These are phyloP conservation scores for Drosophila falleni DNA, from an alignment of 2,888 invertebrate species.

Conservation along the genomic window DNA sequence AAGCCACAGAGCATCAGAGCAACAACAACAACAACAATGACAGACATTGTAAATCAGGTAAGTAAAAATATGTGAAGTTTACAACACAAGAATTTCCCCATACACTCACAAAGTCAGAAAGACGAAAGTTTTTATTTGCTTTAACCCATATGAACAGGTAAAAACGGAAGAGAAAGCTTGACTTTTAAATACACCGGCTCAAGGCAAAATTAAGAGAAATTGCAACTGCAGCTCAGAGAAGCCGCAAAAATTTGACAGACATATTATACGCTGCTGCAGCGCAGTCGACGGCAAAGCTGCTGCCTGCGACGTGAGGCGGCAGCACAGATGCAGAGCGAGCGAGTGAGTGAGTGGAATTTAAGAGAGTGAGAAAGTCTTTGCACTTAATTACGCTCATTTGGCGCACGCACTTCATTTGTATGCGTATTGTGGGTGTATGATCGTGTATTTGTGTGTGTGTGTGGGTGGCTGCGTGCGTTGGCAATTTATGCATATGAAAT, in stretches of 20 bases:
- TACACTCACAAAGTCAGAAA: constrained; percentile 38
- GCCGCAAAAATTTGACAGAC: constrained; percentile 35
- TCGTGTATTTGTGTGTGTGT: constrained; percentile 18
- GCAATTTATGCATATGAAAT: constrained; percentile 75
- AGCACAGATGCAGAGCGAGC: not conserved
- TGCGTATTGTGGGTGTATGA: constrained; percentile 15
- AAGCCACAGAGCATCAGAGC: constrained; percentile 27
- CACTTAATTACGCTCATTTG: constrained; percentile 67
- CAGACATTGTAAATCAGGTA: constrained; percentile 43
- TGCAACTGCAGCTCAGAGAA: constrained; percentile 9
- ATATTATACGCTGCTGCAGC: not conserved
- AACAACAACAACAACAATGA: constrained; percentile 22
- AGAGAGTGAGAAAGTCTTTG: constrained; percentile 38
- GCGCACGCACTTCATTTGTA: constrained; percentile 55
- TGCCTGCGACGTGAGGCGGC: constrained; percentile 2
- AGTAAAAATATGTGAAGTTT: constrained; percentile 50
- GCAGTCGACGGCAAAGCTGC: constrained; percentile 7
- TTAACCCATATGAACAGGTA: constrained; percentile 25
- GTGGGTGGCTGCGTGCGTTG: constrained; percentile 47
- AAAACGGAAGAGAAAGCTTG: constrained; percentile 13
- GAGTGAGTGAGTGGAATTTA: constrained; percentile 6
- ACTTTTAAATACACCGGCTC: constrained; percentile 41
- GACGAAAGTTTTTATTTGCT: constrained; percentile 29
- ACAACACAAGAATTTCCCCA: constrained; percentile 58
- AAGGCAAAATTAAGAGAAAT: constrained; percentile 10